Evolutionary conservation across 2,888 invertebrate genomes (phyloP).

Genomic region (Eupithecia exiguata): DNA sequence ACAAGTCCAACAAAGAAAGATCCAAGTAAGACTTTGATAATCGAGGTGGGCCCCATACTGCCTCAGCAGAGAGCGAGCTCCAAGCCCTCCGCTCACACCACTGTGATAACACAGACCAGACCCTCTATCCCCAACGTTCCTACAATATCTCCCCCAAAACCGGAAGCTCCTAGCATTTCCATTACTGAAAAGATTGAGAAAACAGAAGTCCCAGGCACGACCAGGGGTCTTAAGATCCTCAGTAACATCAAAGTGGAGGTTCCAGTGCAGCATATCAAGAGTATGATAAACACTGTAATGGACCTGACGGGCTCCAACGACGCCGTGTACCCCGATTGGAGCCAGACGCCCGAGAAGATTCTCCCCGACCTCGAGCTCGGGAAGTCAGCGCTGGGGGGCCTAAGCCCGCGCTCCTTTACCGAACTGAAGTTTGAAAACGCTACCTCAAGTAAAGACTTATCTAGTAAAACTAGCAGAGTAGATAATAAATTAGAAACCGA

Average conservation of each 20-base stretch:
- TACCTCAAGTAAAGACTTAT: conserved; percentile 62
- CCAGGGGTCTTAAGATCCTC: conserved; percentile 78
- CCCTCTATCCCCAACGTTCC: conserved; percentile 25
- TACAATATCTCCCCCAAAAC: conserved; percentile 33
- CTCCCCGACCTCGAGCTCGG: conserved; percentile 75
- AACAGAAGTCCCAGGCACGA: conserved; percentile 60
- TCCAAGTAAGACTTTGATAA: conserved; percentile 68
- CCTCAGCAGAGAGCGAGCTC: conserved; percentile 46
- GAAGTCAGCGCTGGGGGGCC: conserved; percentile 60
- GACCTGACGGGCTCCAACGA: conserved; percentile 74
- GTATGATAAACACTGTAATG: conserved; percentile 76
- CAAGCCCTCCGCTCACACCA: conserved; percentile 30
- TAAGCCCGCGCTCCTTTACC: conserved; percentile 71
- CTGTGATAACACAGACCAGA: conserved; percentile 25
- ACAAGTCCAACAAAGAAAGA: conserved; percentile 57
- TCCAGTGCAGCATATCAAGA: conserved; percentile 77
- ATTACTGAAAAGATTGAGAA: conserved; percentile 45
- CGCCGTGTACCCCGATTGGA: conserved; percentile 56
- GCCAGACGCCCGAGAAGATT: conserved; percentile 70
- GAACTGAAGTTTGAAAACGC: conserved; percentile 76
- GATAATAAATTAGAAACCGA: conserved; percentile 73
- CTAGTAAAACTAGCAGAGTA: conserved; percentile 56
- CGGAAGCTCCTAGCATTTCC: conserved; percentile 41
- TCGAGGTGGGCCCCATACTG: conserved; percentile 74
- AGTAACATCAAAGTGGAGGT: conserved; percentile 83